Percentiles rank a stretch among this genome's conserved stretches.
Evolutionary conservation across 2,888 invertebrate genomes (phyloP).

Genomic region (Mantis religiosa): DNA sequence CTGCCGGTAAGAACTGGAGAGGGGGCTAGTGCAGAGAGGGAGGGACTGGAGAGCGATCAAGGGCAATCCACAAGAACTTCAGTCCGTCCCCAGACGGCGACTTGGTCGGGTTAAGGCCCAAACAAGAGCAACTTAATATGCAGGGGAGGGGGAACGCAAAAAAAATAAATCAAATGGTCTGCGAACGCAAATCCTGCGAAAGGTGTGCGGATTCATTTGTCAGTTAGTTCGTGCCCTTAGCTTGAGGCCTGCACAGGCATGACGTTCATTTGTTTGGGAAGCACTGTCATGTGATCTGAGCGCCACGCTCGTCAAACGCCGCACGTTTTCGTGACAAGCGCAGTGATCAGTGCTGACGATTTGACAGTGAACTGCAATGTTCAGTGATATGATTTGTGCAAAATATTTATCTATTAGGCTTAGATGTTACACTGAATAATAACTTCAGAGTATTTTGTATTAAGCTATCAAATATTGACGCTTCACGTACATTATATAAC

Average conservation of each 20-base stretch:
- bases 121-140: background rate
- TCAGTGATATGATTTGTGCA: background rate
- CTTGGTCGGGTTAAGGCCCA: background rate
- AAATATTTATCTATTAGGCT: background rate
- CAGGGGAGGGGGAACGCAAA: background rate
- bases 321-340: background rate
- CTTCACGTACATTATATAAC: too few relatives aligned
- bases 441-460: background rate
- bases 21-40: background rate
- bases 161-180: background rate
- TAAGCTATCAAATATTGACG: too few relatives aligned
- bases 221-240: background rate
- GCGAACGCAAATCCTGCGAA: background rate
- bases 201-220: background rate
- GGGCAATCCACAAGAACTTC: slow-evolving; percentile 7
- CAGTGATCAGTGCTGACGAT: background rate
- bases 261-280: background rate
- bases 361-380: background rate
- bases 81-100: slow-evolving; percentile 8
- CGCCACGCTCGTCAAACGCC: background rate
- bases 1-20: background rate
- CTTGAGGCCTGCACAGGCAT: background rate
- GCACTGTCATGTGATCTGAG: background rate
- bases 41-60: background rate
- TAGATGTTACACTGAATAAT: background rate